Percentiles rank a stretch among this genome's conserved stretches.
Evolutionary conservation across 2,888 invertebrate species (phyloP).

Genomic region (Pasiphila rectangulata): DNA sequence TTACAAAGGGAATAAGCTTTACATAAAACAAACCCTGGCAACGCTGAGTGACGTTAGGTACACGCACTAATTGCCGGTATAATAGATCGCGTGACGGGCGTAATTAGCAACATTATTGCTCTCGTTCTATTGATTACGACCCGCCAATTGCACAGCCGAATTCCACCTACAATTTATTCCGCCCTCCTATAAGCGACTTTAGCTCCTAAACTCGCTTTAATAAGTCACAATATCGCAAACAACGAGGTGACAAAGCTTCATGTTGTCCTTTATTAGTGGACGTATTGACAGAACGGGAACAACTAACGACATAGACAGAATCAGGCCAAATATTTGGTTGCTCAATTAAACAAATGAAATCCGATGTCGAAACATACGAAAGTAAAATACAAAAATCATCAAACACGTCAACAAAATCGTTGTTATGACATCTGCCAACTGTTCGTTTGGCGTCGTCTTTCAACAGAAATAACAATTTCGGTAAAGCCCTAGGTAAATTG

Average conservation of each 20-base stretch:
- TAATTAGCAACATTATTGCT: constrained; percentile 54
- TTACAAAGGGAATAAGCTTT: constrained; percentile 9
- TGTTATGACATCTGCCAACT: constrained; percentile 65
- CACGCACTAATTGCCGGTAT: constrained; percentile 40
- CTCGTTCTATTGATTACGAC: constrained; percentile 46
- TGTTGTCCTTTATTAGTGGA: constrained; percentile 62
- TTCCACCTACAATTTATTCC: constrained; percentile 41
- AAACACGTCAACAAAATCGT: constrained; percentile 36
- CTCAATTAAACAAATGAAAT: constrained; percentile 73
- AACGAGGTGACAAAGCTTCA: constrained; percentile 37
- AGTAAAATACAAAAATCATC: constrained; percentile 38
- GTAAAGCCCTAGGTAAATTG: constrained; percentile 17
- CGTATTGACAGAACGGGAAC: constrained; percentile 70
- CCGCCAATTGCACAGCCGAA: constrained; percentile 45
- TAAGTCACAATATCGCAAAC: constrained; percentile 42
- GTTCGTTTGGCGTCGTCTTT: constrained; percentile 29
- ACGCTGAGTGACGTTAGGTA: constrained; percentile 22
- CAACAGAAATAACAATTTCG: constrained; percentile 16
- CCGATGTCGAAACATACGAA: constrained; percentile 41
- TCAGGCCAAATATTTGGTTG: constrained; percentile 66
- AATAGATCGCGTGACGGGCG: constrained; percentile 47
- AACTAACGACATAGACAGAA: constrained; percentile 67
- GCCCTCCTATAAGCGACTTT: constrained; percentile 24
- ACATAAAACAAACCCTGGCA: constrained; percentile 14
- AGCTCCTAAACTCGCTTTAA: constrained; percentile 33